Conservation (phyloP, 2,113 vertebrate species). For the Pteropus alecto region DNA sequence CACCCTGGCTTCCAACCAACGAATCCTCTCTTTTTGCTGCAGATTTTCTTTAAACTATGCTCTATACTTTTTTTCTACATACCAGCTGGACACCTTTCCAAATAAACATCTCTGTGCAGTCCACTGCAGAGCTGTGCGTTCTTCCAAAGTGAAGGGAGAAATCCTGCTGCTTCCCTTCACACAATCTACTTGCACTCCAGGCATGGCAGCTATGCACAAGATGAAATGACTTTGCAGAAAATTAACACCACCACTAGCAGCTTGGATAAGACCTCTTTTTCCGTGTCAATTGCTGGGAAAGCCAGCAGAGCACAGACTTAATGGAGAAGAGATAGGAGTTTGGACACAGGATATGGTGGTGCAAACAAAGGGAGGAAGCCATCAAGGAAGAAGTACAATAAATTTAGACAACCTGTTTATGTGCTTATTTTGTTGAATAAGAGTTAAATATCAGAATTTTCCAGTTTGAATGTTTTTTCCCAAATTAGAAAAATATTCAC, state of each 20-base stretch:
- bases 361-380: slow-evolving; percentile 53
- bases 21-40: not conserved
- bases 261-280: slow-evolving; percentile 43
- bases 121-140: not conserved
- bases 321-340: slow-evolving; percentile 51
- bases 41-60: slow-evolving; percentile 54
- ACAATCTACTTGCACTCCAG: slow-evolving; percentile 59
- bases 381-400: slow-evolving; percentile 54
- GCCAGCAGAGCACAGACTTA: slow-evolving; percentile 55
- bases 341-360: slow-evolving; percentile 63
- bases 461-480: not conserved
- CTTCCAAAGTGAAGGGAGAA: slow-evolving; percentile 60
- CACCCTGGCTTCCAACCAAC: slow-evolving; percentile 19
- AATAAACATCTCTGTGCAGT: slow-evolving; percentile 54
- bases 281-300: slow-evolving; percentile 71
- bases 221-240: slow-evolving; percentile 72
- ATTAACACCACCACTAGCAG: slow-evolving; percentile 51
- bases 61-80: slow-evolving; percentile 50
- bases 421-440: slow-evolving; percentile 50
- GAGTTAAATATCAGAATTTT: slow-evolving; percentile 67
- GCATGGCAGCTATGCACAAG: slow-evolving; percentile 63
- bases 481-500: not conserved
- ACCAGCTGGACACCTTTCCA: slow-evolving; percentile 18
- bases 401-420: slow-evolving; percentile 56
- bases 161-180: slow-evolving; percentile 40